Base-by-base conservation (phyloP, 2,888 invertebrate genomes). In the Ochropleura leucogaster region DNA sequence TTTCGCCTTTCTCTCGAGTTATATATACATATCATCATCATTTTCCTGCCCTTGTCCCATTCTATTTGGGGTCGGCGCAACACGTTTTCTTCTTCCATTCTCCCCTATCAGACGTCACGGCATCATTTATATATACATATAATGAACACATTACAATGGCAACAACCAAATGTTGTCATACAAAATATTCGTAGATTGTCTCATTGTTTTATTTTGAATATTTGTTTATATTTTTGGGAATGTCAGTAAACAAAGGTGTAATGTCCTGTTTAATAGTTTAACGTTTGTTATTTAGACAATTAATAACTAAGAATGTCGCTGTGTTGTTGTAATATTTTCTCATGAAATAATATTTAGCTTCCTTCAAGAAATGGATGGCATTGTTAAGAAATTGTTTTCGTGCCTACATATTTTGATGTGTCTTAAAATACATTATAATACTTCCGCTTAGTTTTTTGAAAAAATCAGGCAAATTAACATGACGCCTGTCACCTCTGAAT, bases 291-390 rank as follows among this genome's bases (percentile, higher is more conserved):
- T 64, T 42, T 53, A 30, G 4, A 20, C 40, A 76, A 59, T 64
- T 63, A 18, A 68, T 44, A n/a, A 5, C 1, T 12, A 68, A 68
- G 60, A 75, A 75, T 75, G 42, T 67, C n/a, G 55, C 42, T 74
- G 53, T 60, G 46, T 53, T 67, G 42, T 42, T 42, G 3, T 20
- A 10, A 9, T 46, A 14, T 74, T 42, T 74, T 66, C 42, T 62
- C 68, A 64, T 57, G 6, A 57, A 62, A 9, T 42, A n/a, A 3
- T 18, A 42, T 47, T n/a, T 49, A n/a, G 44, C n/a, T 72, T 74
- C 73, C 72, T 55, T 30, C 4, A 51, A 5, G 49, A n/a, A 30
- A 14, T 4, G 7, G 5, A 8, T 16, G 40, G 40, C 59, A 59
- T 59, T 59, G 30, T 59, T 40, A 59, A 16, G 1, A 8, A 4